A percentile compares a stretch with the other conserved stretches of the same genome.
These are phyloP conservation scores for Panagrolaimus sp. DNA, from an alignment of 1,140 invertebrate species.

Conservation along the genomic window DNA sequence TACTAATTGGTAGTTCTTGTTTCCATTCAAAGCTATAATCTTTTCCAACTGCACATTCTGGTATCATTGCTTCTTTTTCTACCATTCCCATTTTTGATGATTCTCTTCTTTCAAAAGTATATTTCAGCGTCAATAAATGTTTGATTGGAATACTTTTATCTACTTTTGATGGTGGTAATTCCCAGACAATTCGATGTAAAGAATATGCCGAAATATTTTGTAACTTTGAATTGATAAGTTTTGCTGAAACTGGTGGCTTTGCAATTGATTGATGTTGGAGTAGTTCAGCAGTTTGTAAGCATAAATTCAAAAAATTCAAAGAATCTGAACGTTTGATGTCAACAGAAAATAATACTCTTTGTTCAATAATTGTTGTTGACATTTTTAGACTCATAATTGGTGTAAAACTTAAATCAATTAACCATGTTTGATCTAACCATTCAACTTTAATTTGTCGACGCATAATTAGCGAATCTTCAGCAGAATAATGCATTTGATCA, in stretches of 20 bases:
- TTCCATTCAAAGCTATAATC: conserved; percentile 31
- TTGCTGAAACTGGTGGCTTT: not conserved
- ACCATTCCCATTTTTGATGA: not conserved
- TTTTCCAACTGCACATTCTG: conserved; percentile 14
- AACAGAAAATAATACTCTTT: conserved; percentile 2
- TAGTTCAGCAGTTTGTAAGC: not conserved
- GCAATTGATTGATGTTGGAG: conserved; percentile 9
- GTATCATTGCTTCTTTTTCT: not conserved
- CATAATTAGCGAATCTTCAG: conserved; percentile 18
- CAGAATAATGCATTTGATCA: conserved; percentile 35
- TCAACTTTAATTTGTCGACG: conserved; percentile 37
- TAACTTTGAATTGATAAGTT: conserved; percentile 10
- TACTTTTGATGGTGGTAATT: conserved; percentile 19
- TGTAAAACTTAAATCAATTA: conserved; percentile 32
- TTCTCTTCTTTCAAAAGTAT: conserved; percentile 18
- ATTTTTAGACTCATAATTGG: conserved; percentile 37
- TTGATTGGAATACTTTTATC: conserved; percentile 23
- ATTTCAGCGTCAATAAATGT: conserved; percentile 27
- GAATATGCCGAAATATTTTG: conserved; percentile 35
- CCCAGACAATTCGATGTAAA: conserved; percentile 39
- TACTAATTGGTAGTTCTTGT: conserved; percentile 28
- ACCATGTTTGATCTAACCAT: conserved; percentile 35
- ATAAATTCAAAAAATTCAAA: not conserved
- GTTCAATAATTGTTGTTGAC: conserved; percentile 13
- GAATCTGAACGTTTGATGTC: not conserved